phyloP scores from a whole-genome alignment of 2,113 vertebrate genomes.

The Mola mola region DNA sequence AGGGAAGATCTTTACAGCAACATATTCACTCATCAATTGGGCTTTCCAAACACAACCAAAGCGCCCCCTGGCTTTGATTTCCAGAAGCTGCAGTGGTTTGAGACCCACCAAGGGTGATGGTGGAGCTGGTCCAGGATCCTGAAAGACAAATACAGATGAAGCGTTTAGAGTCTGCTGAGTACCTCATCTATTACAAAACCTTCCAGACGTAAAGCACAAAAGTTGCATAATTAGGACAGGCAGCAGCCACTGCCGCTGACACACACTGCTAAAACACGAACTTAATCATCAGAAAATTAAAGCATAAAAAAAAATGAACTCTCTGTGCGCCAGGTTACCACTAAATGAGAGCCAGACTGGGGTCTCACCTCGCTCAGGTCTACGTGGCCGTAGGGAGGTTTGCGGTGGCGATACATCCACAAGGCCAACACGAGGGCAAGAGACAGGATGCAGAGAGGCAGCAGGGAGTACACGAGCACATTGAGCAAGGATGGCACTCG shows the following conservation, averaged over 20 bases:
- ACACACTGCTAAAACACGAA: too few relatives aligned
- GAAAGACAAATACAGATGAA: slow-evolving; percentile 1
- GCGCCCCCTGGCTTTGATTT: slow-evolving; percentile 95
- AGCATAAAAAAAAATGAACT: not conserved
- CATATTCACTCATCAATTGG: slow-evolving; percentile 93
- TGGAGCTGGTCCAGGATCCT: slow-evolving; percentile 90
- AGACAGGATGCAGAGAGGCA: slow-evolving; percentile 92
- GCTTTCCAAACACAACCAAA: slow-evolving; percentile 99
- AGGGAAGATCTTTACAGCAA: slow-evolving; percentile 97
- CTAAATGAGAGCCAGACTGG: not conserved
- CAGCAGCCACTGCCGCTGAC: too few relatives aligned
- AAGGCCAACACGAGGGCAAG: slow-evolving; percentile 90
- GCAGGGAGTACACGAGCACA: slow-evolving; percentile 93
- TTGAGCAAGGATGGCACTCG: slow-evolving; percentile 88
- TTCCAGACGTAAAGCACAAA: too few relatives aligned
- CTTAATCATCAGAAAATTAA: not conserved
- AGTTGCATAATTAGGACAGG: too few relatives aligned
- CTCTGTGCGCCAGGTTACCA: not conserved
- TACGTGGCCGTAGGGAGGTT: slow-evolving; percentile 94
- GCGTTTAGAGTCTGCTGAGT: too few relatives aligned
- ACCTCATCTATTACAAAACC: too few relatives aligned
- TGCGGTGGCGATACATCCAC: slow-evolving; percentile 97
- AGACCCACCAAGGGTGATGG: slow-evolving; percentile 93
- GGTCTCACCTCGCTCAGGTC: slow-evolving; percentile 91
- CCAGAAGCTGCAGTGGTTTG: slow-evolving; percentile 94